Evolutionary conservation across 2,113 vertebrate species (phyloP).

Genomic region (Candoia aspera): DNA sequence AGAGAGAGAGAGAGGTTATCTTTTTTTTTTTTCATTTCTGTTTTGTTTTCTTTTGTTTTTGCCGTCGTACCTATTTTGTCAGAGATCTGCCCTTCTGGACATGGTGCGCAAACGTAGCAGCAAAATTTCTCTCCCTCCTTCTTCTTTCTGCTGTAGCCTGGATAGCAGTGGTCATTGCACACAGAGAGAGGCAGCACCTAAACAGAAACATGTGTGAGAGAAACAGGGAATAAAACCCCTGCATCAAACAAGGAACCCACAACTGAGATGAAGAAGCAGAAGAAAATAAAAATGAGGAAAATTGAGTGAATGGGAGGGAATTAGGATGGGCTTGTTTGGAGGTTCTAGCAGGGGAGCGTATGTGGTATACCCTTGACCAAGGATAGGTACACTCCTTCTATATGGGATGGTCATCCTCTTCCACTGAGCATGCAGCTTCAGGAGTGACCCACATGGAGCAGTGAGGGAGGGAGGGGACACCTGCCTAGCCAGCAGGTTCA

Average conservation of each 20-base stretch:
- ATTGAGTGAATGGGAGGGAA: too few species aligned
- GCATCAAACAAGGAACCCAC: not conserved
- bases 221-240: not conserved
- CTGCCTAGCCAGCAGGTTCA: too few species aligned
- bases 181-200: not conserved
- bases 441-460: too few species aligned
- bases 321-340: too few species aligned
- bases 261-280: not conserved
- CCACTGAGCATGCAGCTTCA: too few species aligned
- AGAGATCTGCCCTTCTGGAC: not conserved
- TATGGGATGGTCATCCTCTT: too few species aligned
- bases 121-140: slow-evolving; percentile 12
- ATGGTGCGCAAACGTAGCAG: slow-evolving; percentile 13
- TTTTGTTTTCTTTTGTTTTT: not conserved
- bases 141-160: slow-evolving; percentile 6
- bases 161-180: slow-evolving; percentile 11
- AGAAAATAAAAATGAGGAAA: not conserved
- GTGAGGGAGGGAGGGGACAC: too few species aligned
- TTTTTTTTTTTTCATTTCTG: too few species aligned
- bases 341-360: too few species aligned
- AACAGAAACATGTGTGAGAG: not conserved
- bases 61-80: not conserved
- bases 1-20: not conserved
- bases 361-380: too few species aligned
- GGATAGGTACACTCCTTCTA: too few species aligned